These are phyloP conservation scores for Lathamus discolor DNA, from an alignment of 2,113 vertebrate species.

Conservation along the genomic window DNA sequence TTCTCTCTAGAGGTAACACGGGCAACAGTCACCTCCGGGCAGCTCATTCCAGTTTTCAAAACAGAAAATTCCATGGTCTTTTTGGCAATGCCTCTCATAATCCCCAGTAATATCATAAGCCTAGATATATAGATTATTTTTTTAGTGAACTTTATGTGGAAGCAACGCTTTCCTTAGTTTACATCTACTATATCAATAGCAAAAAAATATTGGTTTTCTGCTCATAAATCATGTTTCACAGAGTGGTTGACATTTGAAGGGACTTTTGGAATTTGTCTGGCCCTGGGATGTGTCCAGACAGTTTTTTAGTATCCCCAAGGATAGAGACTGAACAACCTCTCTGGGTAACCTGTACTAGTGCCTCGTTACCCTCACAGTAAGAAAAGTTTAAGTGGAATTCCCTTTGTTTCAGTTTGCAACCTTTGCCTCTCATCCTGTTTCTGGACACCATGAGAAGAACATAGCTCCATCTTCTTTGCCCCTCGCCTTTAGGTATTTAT, in stretches of 20 bases:
- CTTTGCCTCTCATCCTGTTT: not conserved
- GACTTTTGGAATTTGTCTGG: not conserved
- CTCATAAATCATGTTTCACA: not conserved
- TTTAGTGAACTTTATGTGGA: not conserved
- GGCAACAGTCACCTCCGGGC: accelerated
- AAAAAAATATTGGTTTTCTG: not conserved
- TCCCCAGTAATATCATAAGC: not conserved
- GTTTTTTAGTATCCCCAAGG: not conserved
- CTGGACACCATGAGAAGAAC: not conserved
- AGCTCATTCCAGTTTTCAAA: not conserved
- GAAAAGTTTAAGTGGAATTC: not conserved
- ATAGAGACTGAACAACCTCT: not conserved
- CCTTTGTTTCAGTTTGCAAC: not conserved
- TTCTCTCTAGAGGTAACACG: not conserved
- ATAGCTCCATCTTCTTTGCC: not conserved
- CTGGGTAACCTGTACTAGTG: not conserved
- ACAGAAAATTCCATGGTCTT: not conserved
- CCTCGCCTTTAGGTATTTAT: not conserved
- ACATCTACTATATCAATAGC: not conserved
- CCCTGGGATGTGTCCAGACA: not conserved
- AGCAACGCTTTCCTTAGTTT: not conserved
- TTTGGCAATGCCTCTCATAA: not conserved
- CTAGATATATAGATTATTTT: not conserved
- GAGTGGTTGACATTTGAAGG: not conserved
- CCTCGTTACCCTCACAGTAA: not conserved